Conservation (phyloP, 2,888 invertebrate genomes). For the Patella caerulea region DNA sequence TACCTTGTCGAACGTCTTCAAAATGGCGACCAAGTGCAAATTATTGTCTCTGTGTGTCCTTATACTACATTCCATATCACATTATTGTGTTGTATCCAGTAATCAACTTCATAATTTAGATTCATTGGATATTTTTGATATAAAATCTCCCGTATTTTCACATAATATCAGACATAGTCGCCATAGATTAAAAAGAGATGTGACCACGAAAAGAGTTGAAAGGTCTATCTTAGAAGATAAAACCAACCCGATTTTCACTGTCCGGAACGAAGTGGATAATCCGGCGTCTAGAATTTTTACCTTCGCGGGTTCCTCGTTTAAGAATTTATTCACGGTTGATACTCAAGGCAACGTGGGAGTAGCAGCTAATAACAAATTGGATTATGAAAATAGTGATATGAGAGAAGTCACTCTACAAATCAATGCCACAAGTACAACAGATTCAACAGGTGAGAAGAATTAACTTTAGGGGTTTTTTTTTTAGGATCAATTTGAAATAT, state of each 20-base stretch:
- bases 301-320: slow-evolving; percentile 7
- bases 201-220: neutral
- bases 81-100: neutral
- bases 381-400: slow-evolving; percentile 81
- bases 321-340: slow-evolving; percentile 31
- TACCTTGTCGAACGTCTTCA: slow-evolving; percentile 10
- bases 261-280: slow-evolving; percentile 3
- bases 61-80: slow-evolving; percentile 15
- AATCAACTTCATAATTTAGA: neutral
- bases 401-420: slow-evolving; percentile 50
- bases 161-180: slow-evolving; percentile 10
- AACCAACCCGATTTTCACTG: slow-evolving; percentile 14
- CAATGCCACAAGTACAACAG: slow-evolving; percentile 46
- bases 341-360: slow-evolving; percentile 47
- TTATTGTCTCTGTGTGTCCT: slow-evolving; percentile 10
- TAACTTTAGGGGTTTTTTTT: too few relatives aligned
- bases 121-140: neutral
- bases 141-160: neutral
- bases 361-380: slow-evolving; percentile 68
- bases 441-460: slow-evolving; percentile 43
- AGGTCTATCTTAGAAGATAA: slow-evolving; percentile 17
- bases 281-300: slow-evolving; percentile 16
- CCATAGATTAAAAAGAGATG: slow-evolving; percentile 15
- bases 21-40: slow-evolving; percentile 19
- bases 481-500: too few relatives aligned